phyloP scores from a whole-genome alignment of 2,888 invertebrate species.

The Epicampocera succincta region DNA sequence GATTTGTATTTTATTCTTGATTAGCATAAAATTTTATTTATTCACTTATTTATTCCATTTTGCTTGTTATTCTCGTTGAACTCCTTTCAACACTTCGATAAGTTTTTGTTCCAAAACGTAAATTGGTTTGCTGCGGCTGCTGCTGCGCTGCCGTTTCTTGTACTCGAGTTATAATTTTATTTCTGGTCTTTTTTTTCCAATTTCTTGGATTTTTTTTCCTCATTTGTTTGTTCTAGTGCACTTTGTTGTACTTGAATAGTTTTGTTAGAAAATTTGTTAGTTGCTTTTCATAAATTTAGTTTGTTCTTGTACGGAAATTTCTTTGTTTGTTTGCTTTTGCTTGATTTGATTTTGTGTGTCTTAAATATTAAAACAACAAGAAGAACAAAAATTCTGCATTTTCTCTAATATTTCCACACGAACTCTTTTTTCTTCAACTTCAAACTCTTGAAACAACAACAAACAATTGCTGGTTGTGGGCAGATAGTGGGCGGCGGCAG shows the following conservation, averaged over 20 bases:
- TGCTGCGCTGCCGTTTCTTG: not conserved
- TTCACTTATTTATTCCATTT: slow-evolving; percentile 43
- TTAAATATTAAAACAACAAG: slow-evolving; percentile 3
- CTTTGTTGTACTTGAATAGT: slow-evolving; percentile 56
- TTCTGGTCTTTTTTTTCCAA: not conserved
- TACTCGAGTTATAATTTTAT: slow-evolving; percentile 1
- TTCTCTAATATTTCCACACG: slow-evolving; percentile 56
- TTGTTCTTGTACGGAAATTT: slow-evolving; percentile 47
- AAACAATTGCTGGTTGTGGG: not conserved
- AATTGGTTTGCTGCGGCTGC: slow-evolving; percentile 54
- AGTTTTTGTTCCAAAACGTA: slow-evolving; percentile 42
- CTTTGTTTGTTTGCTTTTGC: slow-evolving; percentile 63
- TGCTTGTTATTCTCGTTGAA: slow-evolving; percentile 39
- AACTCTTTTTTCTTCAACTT: slow-evolving; percentile 36
- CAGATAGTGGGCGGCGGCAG: too few relatives aligned
- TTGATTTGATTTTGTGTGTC: slow-evolving; percentile 58
- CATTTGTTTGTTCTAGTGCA: slow-evolving; percentile 17
- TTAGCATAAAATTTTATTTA: slow-evolving; percentile 65
- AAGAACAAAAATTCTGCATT: slow-evolving; percentile 15
- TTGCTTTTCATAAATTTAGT: slow-evolving; percentile 50
- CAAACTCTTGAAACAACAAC: slow-evolving; percentile 8
- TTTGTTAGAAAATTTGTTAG: slow-evolving; percentile 54
- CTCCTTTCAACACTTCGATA: slow-evolving; percentile 38
- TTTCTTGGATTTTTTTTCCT: not conserved
- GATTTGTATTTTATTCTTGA: slow-evolving; percentile 52